Base-by-base conservation (phyloP, 2,113 vertebrate genomes). In the Gadus macrocephalus region DNA sequence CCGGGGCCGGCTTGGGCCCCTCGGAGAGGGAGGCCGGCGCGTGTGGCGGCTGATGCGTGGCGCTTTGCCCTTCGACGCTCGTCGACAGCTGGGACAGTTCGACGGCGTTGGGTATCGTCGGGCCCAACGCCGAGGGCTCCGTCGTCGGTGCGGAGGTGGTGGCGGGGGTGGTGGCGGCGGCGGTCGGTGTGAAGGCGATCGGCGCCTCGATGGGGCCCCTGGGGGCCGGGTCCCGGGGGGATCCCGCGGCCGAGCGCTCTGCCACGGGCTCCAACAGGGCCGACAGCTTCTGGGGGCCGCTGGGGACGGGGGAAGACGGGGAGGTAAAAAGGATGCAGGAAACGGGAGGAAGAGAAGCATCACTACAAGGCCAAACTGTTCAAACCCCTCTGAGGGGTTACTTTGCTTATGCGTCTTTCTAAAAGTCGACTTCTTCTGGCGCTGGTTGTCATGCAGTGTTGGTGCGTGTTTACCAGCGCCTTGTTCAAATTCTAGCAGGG, bases 221-320 rank as follows among this genome's bases (percentile, higher is more conserved):
- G 55, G 55, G 55, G 55, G 55, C 55, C 4, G n/a, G 55, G 55
- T 58, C 55, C n/a, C 55, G 55, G 7, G 55, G 55, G 15, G 55
- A n/a, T 9, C 15, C 55, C 55, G n/a, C n/a, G 1, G 55, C 1
- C 0, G 79, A 69, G 2, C 77, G 77, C 61, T 91, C 90, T 0
- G 72, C 28, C 0, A n/a, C 67, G 0, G 81, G 53, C 77, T 91
- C 91, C 4, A 12, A 62, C 20, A 79, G 68, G 0, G 83, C 58
- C 0, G 85, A 28, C 42, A 78, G 64, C 71, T 90, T 90, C 66
- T 83, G 88, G 64, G 87, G 82, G 58, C 75, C 67, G 67, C 82
- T 80, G 70, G 75, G 4, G 17, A 38, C 14, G 2, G 4, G 31
- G 5, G 19, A 42, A 58, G 22, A 65, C 14, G 28, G 20, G 49